These are phyloP conservation scores for Teleogryllus occipitalis DNA, from an alignment of 1,140 invertebrate genomes.

Conservation along the genomic window DNA sequence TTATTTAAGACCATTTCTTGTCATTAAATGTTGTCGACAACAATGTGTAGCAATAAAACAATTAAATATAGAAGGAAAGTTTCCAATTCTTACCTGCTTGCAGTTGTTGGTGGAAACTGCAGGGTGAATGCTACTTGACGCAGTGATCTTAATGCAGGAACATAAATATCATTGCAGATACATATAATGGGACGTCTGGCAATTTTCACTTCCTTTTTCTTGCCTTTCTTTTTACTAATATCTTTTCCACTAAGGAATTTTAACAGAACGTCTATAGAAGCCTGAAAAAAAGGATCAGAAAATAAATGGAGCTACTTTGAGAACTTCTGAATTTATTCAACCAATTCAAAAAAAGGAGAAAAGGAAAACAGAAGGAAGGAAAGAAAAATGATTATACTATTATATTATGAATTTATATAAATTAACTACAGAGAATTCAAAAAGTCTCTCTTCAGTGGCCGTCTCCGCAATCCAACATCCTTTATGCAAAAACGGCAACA, in stretches of 20 bases:
- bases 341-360: no score
- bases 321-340: neutral
- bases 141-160: constrained; percentile 67
- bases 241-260: constrained; percentile 64
- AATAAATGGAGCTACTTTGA: neutral
- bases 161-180: constrained; percentile 93
- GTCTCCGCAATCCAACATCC: no score
- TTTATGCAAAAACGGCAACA: no score
- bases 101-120: constrained; percentile 58
- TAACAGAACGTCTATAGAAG: constrained; percentile 80
- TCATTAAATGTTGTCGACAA: no score
- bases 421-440: no score
- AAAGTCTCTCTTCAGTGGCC: no score
- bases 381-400: no score
- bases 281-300: constrained; percentile 35
- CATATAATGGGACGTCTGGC: constrained; percentile 78
- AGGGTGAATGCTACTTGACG: constrained; percentile 66
- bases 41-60: no score
- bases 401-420: no score
- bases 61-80: no score
- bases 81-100: constrained; percentile 34
- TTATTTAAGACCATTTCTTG: no score
- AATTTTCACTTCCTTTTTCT: constrained; percentile 36
- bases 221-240: constrained; percentile 39
- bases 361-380: no score